Base-by-base conservation (phyloP, 1,140 invertebrate genomes). In the Diachasma alloeum region DNA sequence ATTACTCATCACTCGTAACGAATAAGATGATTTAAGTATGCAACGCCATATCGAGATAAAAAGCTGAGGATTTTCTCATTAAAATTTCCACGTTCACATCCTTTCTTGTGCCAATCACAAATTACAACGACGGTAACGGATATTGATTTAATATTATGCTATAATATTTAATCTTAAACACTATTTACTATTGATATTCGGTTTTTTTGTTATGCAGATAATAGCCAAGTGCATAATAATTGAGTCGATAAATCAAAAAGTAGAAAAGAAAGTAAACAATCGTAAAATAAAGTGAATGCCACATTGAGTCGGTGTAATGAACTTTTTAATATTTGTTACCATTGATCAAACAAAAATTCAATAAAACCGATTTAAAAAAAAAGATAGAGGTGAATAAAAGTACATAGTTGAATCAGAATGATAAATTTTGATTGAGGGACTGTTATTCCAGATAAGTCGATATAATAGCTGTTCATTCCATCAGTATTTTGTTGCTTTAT, bases 111-210 rank as follows among this genome's bases (percentile, higher is more conserved):
- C 77, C 79, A 76, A 77, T 80, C 83, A 82, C 80, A 82, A 83
- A 80, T 83, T 80, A 81, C 72, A 80, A 73, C 81, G 77, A 80
- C 82, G 75, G 79, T 79, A 79, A 80, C 75, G 77, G 78, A 79
- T 72, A 78, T 44, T 71, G 31, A 46, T 69, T 56, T 78, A 63
- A 82, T 81, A 80, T 80, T 36, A 77, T 80, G 80, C 82, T 79
- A 39, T 78, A 76, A 76, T 75, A 72, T 75, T 37, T 69, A 37
- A 66, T 15, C 39, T 78, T 78, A 31, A 59, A 44, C 31, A 53
- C 67, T 77, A 75, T 71, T 31, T 36, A 77, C 71, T 46, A 72
- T 69, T 76, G 72, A 72, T 77, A 75, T 75, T 63, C 22, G 17
- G n/a, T 68, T 72, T 72, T 71, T 26, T 68, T 78, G 17, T 53